Percentiles rank a stretch among this genome's conserved stretches.
Conservation (phyloP, 2,113 vertebrate species). For the Cephalopholis sonnerati region DNA sequence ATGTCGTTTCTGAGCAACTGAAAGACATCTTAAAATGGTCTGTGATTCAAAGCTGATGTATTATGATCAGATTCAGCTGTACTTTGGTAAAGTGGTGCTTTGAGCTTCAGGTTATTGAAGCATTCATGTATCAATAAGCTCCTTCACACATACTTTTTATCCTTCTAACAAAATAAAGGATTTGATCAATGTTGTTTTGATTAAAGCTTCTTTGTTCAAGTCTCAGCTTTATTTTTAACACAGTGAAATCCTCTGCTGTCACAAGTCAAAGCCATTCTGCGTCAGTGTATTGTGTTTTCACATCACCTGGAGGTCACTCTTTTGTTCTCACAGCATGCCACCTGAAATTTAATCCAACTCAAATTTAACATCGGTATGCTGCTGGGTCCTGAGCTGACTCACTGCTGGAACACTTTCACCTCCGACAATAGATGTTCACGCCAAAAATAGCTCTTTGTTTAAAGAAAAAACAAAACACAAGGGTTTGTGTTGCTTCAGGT, state of each 20-base stretch:
- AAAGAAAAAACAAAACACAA: too few relatives aligned
- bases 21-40: too few relatives aligned
- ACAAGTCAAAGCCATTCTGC: not conserved
- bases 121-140: not conserved
- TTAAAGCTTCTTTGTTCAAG: not conserved
- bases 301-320: conserved; percentile 5
- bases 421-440: not conserved
- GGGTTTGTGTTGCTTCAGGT: not conserved
- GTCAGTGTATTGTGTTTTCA: not conserved
- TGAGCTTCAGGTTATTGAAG: not conserved
- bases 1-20: too few relatives aligned
- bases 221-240: not conserved
- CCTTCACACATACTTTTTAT: not conserved
- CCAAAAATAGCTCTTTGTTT: not conserved
- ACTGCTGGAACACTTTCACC: not conserved
- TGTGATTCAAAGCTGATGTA: too few relatives aligned
- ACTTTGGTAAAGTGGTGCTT: too few relatives aligned
- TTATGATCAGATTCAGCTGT: too few relatives aligned
- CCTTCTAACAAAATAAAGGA: too few relatives aligned
- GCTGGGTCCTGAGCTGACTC: not conserved
- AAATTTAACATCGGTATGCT: not conserved
- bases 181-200: too few relatives aligned
- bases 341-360: not conserved
- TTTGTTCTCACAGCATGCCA: conserved; percentile 16
- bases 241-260: not conserved